A percentile compares a stretch with the other conserved stretches of the same genome.
Evolutionary conservation across 2,113 vertebrate genomes (phyloP).

Genomic region (Apaloderma vittatum): DNA sequence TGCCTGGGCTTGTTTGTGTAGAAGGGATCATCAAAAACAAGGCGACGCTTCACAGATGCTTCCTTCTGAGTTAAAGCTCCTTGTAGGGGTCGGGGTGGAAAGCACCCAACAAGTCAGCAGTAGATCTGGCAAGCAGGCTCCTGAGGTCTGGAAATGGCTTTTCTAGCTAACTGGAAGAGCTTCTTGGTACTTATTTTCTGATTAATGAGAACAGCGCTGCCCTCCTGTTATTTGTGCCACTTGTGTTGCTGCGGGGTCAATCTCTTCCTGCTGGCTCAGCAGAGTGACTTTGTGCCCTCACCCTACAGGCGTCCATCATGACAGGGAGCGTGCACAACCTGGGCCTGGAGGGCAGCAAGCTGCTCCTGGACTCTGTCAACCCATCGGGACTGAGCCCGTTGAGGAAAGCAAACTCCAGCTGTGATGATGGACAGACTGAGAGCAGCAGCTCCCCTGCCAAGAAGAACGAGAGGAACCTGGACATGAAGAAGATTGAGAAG

Average conservation of each 20-base stretch:
- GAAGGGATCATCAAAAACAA: neutral
- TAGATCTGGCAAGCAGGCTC: neutral
- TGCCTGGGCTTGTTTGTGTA: neutral
- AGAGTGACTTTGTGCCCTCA: neutral
- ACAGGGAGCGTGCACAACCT: constrained; percentile 88
- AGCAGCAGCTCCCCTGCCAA: constrained; percentile 73
- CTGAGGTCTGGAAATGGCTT: neutral
- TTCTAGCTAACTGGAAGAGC: neutral
- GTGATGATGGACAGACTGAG: constrained; percentile 70
- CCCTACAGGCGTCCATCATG: constrained; percentile 93
- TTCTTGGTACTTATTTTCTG: neutral
- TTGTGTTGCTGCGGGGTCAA: rapidly evolving
- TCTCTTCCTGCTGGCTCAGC: neutral
- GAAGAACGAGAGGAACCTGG: constrained; percentile 74
- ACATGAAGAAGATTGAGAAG: constrained; percentile 71
- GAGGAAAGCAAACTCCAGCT: constrained; percentile 73
- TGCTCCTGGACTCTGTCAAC: constrained; percentile 80
- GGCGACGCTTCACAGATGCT: neutral
- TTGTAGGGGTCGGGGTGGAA: neutral
- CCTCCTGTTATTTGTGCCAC: rapidly evolving
- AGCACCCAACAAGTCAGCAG: neutral
- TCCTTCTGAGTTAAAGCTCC: neutral
- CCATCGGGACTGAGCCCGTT: constrained; percentile 75
- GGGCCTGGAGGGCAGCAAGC: constrained; percentile 86
- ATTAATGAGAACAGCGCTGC: neutral